phyloP scores from a whole-genome alignment of 2,888 invertebrate genomes.

The Cryptocephalus moraei region DNA sequence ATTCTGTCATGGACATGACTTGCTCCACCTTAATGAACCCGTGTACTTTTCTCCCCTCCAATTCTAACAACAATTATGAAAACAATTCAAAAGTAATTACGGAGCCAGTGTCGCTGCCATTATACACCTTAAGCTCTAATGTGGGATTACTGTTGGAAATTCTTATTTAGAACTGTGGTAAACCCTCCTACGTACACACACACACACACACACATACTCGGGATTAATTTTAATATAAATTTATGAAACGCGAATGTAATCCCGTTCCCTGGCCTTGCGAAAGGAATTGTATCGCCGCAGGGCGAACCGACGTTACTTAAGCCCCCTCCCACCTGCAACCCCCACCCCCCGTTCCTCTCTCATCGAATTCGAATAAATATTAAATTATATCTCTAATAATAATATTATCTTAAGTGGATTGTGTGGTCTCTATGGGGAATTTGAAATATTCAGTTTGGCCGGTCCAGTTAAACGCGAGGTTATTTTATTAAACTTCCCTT shows the following conservation, averaged over 20 bases:
- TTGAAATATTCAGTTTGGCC: conserved; percentile 10
- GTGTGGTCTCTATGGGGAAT: conserved; percentile 12
- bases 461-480: conserved; percentile 2
- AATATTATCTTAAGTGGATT: conserved; percentile 15
- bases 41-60: no score
- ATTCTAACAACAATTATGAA: conserved; percentile 11
- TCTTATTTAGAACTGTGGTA: conserved; percentile 21
- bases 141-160: conserved; percentile 22
- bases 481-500: conserved; percentile 7
- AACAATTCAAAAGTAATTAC: conserved; percentile 20
- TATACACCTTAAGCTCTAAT: conserved; percentile 23
- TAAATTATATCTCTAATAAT: conserved; percentile 15
- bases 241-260: conserved; percentile 26
- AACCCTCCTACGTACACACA: background rate
- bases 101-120: conserved; percentile 17
- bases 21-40: conserved; percentile 4
- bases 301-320: conserved; percentile 2
- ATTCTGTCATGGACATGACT: background rate
- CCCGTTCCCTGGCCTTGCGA: conserved; percentile 10
- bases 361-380: conserved; percentile 24
- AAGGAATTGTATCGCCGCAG: conserved; percentile 13
- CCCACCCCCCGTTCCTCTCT: conserved; percentile 12
- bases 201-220: conserved; percentile 6
- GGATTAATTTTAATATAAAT: conserved; percentile 28
- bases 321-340: no score